Conservation (phyloP, 1,140 invertebrate genomes). For the Penaeus japonicus region DNA sequence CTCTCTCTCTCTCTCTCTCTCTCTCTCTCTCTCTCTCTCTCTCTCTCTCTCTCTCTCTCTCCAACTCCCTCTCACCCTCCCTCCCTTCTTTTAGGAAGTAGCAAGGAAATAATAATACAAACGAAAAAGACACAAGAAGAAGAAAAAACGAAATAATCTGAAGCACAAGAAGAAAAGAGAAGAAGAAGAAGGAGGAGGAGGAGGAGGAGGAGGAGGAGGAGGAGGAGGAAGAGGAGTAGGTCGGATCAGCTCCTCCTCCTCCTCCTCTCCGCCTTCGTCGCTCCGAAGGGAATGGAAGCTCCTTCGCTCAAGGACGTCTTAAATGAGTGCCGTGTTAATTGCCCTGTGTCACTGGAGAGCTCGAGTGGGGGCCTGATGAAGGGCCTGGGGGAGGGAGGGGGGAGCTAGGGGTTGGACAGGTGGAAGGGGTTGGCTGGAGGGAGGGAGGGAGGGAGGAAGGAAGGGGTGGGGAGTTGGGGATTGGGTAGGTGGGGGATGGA, state of each 20-base stretch:
- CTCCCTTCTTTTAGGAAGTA: too few relatives aligned
- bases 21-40: too few relatives aligned
- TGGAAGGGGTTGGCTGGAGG: background rate
- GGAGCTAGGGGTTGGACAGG: background rate
- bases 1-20: too few relatives aligned
- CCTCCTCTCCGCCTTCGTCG: background rate
- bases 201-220: background rate
- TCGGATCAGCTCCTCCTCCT: background rate
- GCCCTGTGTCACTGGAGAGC: constrained; percentile 39
- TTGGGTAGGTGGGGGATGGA: too few relatives aligned
- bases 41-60: too few relatives aligned
- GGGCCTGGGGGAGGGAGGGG: background rate
- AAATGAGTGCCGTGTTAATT: constrained; percentile 42
- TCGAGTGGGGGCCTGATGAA: background rate
- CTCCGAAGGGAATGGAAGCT: background rate
- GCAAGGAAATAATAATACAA: background rate
- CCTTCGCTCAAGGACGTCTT: background rate
- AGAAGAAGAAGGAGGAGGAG: background rate
- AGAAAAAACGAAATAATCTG: background rate
- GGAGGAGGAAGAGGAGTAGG: background rate
- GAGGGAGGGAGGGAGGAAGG: background rate
- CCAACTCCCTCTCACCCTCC: too few relatives aligned
- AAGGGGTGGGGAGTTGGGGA: background rate
- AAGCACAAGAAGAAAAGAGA: background rate
- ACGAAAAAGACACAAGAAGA: too few relatives aligned